Evolutionary conservation across 2,113 vertebrate genomes (phyloP).

Genomic region (Osmerus eperlanus): DNA sequence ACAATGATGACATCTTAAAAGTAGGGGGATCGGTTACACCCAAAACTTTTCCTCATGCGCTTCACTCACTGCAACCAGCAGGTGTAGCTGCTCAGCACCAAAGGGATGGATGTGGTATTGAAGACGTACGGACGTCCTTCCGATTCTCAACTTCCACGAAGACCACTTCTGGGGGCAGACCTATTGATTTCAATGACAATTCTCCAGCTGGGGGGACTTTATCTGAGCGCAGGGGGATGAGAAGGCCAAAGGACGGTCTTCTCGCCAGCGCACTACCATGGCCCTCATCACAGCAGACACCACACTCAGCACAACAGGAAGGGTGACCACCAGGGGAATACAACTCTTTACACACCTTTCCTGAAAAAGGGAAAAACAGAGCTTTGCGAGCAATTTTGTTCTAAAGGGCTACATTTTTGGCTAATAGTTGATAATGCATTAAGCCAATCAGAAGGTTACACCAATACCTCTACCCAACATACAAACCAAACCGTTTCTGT

Average conservation of each 20-base stretch:
- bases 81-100: conserved; percentile 58
- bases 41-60: conserved; percentile 66
- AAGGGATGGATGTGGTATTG: conserved; percentile 36
- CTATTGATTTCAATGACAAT: conserved; percentile 60
- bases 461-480: conserved; percentile 72
- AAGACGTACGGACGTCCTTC: conserved; percentile 54
- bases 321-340: conserved; percentile 49
- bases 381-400: conserved; percentile 72
- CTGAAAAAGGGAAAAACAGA: conserved; percentile 77
- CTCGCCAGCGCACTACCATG: conserved; percentile 66
- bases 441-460: conserved; percentile 33
- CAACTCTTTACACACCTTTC: conserved; percentile 64
- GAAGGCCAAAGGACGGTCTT: conserved; percentile 60
- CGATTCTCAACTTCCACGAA: conserved; percentile 52
- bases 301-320: conserved; percentile 64
- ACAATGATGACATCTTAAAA: conserved; percentile 23
- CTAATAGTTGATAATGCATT: neutral
- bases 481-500: conserved; percentile 71
- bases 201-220: conserved; percentile 55
- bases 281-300: conserved; percentile 68
- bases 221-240: conserved; percentile 58
- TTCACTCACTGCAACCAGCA: conserved; percentile 65
- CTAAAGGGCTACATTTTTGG: conserved; percentile 20
- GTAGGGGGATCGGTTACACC: conserved; percentile 60
- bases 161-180: conserved; percentile 56